Conservation (phyloP, 2,113 vertebrate species). For the Atrichornis clamosus region DNA sequence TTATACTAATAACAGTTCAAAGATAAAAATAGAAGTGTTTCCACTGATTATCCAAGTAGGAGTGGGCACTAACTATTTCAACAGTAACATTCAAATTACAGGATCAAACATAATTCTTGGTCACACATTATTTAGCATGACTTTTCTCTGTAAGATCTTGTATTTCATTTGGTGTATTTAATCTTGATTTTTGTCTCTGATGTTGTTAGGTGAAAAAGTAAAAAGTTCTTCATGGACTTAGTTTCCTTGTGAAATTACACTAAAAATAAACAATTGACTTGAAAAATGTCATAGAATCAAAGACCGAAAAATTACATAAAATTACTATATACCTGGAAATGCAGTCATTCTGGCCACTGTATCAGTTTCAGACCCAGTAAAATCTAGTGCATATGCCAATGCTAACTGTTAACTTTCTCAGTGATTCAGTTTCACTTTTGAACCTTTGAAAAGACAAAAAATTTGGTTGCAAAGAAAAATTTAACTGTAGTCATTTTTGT, state of each 20-base stretch:
- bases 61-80: neutral
- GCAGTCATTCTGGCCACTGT: neutral
- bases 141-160: neutral
- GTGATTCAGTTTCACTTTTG: neutral
- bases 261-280: neutral
- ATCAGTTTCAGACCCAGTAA: neutral
- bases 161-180: neutral
- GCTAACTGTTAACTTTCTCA: neutral
- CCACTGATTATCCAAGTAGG: neutral
- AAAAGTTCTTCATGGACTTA: neutral
- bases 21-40: neutral
- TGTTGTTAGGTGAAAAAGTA: neutral
- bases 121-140: neutral
- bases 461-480: neutral
- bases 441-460: neutral
- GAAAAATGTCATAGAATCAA: neutral
- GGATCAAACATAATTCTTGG: neutral
- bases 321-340: neutral
- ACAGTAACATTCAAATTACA: neutral
- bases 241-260: neutral
- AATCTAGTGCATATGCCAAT: neutral
- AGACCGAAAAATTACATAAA: fast-evolving
- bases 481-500: neutral
- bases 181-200: neutral
- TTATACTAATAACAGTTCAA: neutral